Percentiles rank a stretch among this genome's conserved stretches.
phyloP scores from a whole-genome alignment of 2,797 vertebrate genomes.

The Phataginus tricuspis region DNA sequence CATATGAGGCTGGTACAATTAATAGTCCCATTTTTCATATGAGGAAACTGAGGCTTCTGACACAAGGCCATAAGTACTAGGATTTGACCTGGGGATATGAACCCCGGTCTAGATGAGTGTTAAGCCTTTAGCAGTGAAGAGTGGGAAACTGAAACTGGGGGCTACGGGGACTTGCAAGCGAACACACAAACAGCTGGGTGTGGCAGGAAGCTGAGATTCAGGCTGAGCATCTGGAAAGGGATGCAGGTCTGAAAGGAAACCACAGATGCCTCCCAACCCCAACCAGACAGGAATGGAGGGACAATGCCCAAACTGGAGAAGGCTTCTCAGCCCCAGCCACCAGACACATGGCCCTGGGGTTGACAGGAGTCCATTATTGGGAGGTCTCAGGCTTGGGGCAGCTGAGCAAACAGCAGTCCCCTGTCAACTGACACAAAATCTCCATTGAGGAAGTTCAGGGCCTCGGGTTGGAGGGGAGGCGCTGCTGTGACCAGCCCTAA shows the following conservation, averaged over 20 bases:
- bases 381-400: not conserved
- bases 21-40: not conserved
- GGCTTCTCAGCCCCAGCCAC: too few relatives aligned
- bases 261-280: not conserved
- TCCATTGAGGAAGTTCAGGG: not conserved
- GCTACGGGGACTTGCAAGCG: not conserved
- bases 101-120: not conserved
- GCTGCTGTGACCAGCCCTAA: not conserved
- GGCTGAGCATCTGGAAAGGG: not conserved
- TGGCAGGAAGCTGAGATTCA: not conserved
- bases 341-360: not conserved
- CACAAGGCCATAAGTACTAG: not conserved
- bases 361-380: not conserved
- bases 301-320: not conserved
- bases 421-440: not conserved
- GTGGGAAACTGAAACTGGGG: not conserved
- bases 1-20: not conserved
- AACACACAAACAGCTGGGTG: accelerated
- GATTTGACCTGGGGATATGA: not conserved
- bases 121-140: not conserved
- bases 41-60: not conserved
- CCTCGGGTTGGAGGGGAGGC: too few relatives aligned
- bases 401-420: constrained; percentile 34
- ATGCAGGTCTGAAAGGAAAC: constrained; percentile 11
- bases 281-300: constrained; percentile 2